These are phyloP conservation scores for Stigmatopora nigra DNA, from an alignment of 2,113 vertebrate genomes.

Conservation along the genomic window DNA sequence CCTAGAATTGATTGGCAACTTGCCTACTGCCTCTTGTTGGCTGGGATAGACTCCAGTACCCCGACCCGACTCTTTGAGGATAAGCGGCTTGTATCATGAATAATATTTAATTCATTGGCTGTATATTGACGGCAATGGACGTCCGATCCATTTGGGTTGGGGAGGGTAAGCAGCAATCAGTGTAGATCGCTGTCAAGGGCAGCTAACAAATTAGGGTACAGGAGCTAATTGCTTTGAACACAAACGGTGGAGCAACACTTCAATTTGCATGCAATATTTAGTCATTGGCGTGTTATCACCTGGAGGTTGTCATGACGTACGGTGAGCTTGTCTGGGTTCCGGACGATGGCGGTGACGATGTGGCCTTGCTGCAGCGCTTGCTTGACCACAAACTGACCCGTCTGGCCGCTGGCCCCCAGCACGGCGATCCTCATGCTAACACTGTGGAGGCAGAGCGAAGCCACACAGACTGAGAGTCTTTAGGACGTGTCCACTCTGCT, in stretches of 20 bases:
- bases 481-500: neutral
- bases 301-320: constrained; percentile 70
- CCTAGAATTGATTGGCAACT: too few relatives aligned
- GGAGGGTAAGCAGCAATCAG: too few relatives aligned
- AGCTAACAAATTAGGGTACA: too few relatives aligned
- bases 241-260: too few relatives aligned
- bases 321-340: constrained; percentile 65
- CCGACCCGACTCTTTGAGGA: too few relatives aligned
- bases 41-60: too few relatives aligned
- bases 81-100: too few relatives aligned
- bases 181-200: too few relatives aligned
- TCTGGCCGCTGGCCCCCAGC: constrained; percentile 74
- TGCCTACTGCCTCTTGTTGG: neutral
- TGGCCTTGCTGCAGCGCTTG: constrained; percentile 74
- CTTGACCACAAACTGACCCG: constrained; percentile 65
- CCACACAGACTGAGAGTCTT: neutral
- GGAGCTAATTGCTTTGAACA: too few relatives aligned
- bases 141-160: too few relatives aligned
- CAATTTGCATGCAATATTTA: too few relatives aligned
- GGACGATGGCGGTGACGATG: constrained; percentile 69
- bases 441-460: constrained; percentile 1
- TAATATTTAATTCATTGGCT: neutral
- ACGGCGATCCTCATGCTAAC: constrained; percentile 69
- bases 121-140: too few relatives aligned
- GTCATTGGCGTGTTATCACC: constrained; percentile 44